Evolutionary conservation across 2,113 vertebrate genomes (phyloP), one percentile per base, ranked within the genome.

Genomic region (Cathartes aura): DNA sequence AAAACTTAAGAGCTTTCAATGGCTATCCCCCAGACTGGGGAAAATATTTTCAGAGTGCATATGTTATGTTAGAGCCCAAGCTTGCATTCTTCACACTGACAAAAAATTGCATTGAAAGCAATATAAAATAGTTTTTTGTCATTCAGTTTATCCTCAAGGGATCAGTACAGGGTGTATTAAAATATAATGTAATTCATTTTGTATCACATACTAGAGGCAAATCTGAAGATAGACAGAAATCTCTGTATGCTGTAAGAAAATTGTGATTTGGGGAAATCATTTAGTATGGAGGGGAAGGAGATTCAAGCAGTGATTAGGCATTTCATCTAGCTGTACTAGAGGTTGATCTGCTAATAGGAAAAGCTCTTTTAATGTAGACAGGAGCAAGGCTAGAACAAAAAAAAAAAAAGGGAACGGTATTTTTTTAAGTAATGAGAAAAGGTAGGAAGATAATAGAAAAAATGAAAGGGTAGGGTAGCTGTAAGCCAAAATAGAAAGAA

Each of bases 141-240:
- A 0, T 94, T 92, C 79, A 58, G 0, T 93, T 84, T 93, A n/a
- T 96, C 78, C 95, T 92, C 81, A 20, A 48, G 96, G 89, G 89
- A 72, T 84, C 21, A 14, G 74, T 58, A 32, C 9, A 32, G 84
- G 74, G 72, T 94, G 94, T 95, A 92, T 96, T 96, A 97, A 93
- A 96, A 94, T 91, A 68, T 58, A 84, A 92, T 82, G 40, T 79
- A 56, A 89, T 95, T 96, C 83, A 82, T 94, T 97, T 90, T 94
- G 70, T 84, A 58, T 89, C 60, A 63, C 56, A 8, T 82, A 93
- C 76, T 72, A 17, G 75, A 89, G 72, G 89, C 89, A 90, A 89
- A 92, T 93, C 50, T 55, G 59, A 66, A 82, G 72, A 55, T 3
- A 82, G 91, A 11, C 52, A 50, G 87, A 82, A 87, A 78, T 81